Evolutionary conservation across 2,797 vertebrate species (phyloP).

Genomic region (Percopsis omiscomaycus): DNA sequence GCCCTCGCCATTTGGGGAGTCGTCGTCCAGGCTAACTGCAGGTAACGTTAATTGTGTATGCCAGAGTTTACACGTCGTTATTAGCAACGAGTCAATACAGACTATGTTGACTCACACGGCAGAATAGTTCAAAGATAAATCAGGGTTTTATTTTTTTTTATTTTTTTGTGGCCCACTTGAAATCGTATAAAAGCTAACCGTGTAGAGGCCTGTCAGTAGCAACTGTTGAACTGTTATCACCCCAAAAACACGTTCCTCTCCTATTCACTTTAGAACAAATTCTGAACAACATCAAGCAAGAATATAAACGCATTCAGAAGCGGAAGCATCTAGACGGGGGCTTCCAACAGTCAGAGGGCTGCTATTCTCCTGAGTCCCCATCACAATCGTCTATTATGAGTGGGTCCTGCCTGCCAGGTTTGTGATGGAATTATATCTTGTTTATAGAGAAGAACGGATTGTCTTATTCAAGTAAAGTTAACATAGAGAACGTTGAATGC

Average conservation of each 20-base stretch:
- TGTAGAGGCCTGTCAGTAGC: neutral
- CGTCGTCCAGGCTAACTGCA: constrained; percentile 91
- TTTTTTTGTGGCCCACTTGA: neutral
- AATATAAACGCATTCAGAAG: constrained; percentile 98
- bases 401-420: constrained; percentile 89
- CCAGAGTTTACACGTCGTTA: neutral
- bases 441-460: too few species aligned
- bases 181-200: neutral
- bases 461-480: too few species aligned
- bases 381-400: constrained; percentile 86
- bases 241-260: neutral
- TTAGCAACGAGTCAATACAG: constrained; percentile 35
- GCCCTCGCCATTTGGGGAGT: constrained; percentile 92
- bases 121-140: too few species aligned
- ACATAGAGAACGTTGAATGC: too few species aligned
- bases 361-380: constrained; percentile 90
- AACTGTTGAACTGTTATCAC: constrained; percentile 15
- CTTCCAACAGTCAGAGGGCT: constrained; percentile 89
- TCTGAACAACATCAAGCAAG: constrained; percentile 97
- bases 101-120: neutral
- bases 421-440: constrained; percentile 18
- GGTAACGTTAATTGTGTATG: constrained; percentile 68
- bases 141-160: neutral
- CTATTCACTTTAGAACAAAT: constrained; percentile 89
- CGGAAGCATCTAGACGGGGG: constrained; percentile 95